phyloP scores from a whole-genome alignment of 2,797 vertebrate species.

The Protosalanx chinensis region DNA sequence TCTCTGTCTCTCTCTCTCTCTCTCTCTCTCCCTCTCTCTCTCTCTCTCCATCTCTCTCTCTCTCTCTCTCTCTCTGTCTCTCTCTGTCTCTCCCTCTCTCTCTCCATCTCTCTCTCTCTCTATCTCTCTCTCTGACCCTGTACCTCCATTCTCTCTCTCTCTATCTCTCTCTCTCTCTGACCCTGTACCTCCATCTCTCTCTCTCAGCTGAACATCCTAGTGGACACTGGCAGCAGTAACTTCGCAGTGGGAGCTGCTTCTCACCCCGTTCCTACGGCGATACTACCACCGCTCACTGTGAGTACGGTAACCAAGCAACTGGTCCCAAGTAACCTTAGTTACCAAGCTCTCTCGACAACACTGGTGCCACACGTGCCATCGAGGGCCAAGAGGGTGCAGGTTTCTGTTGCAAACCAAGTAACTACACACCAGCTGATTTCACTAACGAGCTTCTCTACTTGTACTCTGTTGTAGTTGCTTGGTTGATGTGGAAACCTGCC shows the following conservation, averaged over 20 bases:
- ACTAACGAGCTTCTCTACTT: no score
- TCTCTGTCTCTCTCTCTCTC: no score
- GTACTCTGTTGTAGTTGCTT: no score
- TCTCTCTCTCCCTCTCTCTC: no score
- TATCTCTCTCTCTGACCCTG: background rate
- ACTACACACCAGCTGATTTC: no score
- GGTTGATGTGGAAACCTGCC: no score
- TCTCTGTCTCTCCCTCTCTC: background rate
- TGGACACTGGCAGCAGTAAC: slow-evolving; percentile 98
- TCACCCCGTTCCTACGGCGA: slow-evolving; percentile 88
- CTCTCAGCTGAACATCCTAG: slow-evolving; percentile 90
- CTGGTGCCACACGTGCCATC: no score
- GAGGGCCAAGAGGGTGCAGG: no score
- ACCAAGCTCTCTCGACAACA: no score
- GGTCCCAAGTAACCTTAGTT: no score
- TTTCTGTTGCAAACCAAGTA: no score
- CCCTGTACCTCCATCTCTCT: background rate
- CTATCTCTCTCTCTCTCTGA: background rate
- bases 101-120: background rate
- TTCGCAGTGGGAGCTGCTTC: slow-evolving; percentile 95
- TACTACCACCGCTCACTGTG: slow-evolving; percentile 95
- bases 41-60: background rate
- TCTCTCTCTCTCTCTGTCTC: background rate
- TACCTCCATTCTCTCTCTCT: background rate
- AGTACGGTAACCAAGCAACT: slow-evolving; percentile 59